phyloP scores from a whole-genome alignment of 2,797 vertebrate species.

The Anomalospiza imberbis region DNA sequence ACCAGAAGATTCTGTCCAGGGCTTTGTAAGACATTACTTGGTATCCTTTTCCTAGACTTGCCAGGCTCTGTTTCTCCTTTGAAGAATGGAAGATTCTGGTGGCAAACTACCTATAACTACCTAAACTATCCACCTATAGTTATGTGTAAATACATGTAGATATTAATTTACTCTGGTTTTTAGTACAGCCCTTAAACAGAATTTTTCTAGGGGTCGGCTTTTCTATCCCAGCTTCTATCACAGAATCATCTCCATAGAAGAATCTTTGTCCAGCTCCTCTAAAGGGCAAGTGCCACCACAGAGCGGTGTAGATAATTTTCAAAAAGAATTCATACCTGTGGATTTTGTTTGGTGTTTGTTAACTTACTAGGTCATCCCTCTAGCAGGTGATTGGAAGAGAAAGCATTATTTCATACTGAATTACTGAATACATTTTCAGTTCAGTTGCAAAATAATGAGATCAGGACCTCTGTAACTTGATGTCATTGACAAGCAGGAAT shows the following conservation, averaged over 20 bases:
- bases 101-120: not conserved
- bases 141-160: accelerated
- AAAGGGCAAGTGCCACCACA: not conserved
- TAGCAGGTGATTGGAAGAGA: not conserved
- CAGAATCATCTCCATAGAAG: not conserved
- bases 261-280: not conserved
- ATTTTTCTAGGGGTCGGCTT: not conserved
- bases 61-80: not conserved
- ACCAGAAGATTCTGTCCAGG: not conserved
- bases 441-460: not conserved
- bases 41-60: not conserved
- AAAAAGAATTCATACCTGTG: not conserved
- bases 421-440: not conserved
- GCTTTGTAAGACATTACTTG: not conserved
- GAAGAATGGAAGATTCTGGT: not conserved
- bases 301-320: not conserved
- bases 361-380: not conserved
- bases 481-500: not conserved
- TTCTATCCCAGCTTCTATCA: not conserved
- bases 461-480: not conserved
- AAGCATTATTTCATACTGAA: not conserved
- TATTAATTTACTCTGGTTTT: not conserved
- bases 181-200: not conserved
- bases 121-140: not conserved
- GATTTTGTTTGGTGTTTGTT: not conserved